Conservation (phyloP, 2,888 invertebrate species). For the Nymphalis c-album region DNA sequence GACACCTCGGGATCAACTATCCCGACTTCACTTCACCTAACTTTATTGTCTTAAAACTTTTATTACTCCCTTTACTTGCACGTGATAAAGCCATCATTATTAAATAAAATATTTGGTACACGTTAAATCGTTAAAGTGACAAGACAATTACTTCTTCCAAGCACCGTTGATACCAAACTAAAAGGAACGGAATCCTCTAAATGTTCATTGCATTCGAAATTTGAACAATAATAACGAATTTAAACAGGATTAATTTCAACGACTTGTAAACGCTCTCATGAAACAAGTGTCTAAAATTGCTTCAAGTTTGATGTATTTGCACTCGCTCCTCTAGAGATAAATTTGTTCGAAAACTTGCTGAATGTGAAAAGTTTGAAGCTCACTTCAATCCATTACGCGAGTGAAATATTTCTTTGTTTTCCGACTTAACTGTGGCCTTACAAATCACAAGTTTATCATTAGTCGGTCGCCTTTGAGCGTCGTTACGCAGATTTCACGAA, state of each 20-base stretch:
- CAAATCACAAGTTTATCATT: constrained; percentile 72
- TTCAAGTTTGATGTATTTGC: constrained; percentile 79
- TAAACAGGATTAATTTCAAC: constrained; percentile 46
- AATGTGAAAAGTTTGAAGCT: constrained; percentile 80
- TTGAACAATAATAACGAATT: constrained; percentile 5
- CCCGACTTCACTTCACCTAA: constrained; percentile 59
- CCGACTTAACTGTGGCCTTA: constrained; percentile 66
- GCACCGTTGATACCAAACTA: too few species aligned
- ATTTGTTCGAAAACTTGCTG: constrained; percentile 79
- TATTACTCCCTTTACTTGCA: constrained; percentile 48
- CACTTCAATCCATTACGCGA: constrained; percentile 81
- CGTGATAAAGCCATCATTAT: constrained; percentile 34
- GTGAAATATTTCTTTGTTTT: constrained; percentile 82
- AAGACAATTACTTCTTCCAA: neutral
- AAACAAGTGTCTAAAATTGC: constrained; percentile 78
- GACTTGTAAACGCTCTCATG: constrained; percentile 67
- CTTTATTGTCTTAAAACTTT: constrained; percentile 70
- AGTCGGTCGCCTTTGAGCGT: constrained; percentile 43
- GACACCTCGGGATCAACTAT: constrained; percentile 68
- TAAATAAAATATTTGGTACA: neutral
- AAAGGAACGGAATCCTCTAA: too few species aligned
- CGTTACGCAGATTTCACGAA: constrained; percentile 35
- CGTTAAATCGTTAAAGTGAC: neutral
- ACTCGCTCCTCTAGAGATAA: constrained; percentile 75
- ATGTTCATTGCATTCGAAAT: neutral